Conservation (phyloP, 2,888 invertebrate genomes). For the Marronus borbonicus region DNA sequence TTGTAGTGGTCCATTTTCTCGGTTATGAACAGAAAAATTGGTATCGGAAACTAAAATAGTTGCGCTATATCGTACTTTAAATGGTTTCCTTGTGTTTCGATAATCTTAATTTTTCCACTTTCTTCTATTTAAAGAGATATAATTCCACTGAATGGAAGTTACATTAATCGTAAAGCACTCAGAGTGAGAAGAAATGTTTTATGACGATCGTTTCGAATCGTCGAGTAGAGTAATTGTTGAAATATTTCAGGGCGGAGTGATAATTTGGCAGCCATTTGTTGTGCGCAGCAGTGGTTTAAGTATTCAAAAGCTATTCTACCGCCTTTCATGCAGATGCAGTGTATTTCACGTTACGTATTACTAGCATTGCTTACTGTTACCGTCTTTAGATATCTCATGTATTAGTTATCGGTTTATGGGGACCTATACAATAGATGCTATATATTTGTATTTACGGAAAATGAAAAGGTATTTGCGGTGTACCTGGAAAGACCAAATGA, state of each 20-base stretch:
- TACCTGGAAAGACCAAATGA: no score
- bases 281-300: not conserved
- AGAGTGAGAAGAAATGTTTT: conserved; percentile 18
- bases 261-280: conserved; percentile 9
- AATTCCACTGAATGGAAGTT: conserved; percentile 20
- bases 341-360: no score
- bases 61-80: conserved; percentile 22
- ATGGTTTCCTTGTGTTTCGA: conserved; percentile 25
- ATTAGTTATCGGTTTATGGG: no score
- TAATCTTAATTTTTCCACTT: conserved; percentile 23
- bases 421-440: no score
- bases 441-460: no score
- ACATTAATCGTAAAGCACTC: conserved; percentile 28
- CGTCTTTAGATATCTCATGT: no score
- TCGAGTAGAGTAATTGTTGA: not conserved
- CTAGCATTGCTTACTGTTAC: no score
- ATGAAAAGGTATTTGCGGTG: no score
- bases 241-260: not conserved
- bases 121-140: conserved; percentile 26
- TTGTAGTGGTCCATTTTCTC: conserved; percentile 38
- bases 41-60: conserved; percentile 43
- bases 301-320: not conserved
- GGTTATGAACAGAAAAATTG: conserved; percentile 44
- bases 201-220: conserved; percentile 7
- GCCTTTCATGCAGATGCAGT: no score